Evolutionary conservation across 2,797 vertebrate species (phyloP), one percentile per base, ranked within the genome.

Genomic region (Cercopithecus diana): DNA sequence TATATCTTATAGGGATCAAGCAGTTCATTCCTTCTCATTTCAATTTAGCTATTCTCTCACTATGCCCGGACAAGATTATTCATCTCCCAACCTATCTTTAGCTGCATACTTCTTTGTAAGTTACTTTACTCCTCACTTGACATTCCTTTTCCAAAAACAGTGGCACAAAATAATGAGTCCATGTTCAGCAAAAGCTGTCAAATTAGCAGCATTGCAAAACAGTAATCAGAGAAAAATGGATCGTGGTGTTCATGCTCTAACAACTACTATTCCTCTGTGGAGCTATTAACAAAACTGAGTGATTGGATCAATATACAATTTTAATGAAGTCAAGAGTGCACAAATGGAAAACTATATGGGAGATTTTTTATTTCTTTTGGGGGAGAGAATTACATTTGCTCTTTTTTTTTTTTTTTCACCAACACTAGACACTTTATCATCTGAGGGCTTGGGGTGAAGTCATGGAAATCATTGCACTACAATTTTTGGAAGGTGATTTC

Each of bases 181-280:
- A 33, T 57, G 95, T 98, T 98, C 98, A 98, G 98, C 98, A 97
- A 98, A 96, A 98, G 98, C 98, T 98, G 98, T 98, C 99, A 98
- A 98, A 98, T 99, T 98, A 98, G 97, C 98, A 98, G 97, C 26
- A 28, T 96, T 96, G 97, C 97, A 97, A 98, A 98, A 98, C 97
- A 98, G 97, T 98, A 98, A 98, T 98, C 98, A 98, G 98, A 98
- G 98, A 97, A 98, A 98, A 99, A 99, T 98, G 95, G 98, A 98
- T 98, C 97, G 77, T 96, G 88, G 95, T 93, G 97, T 98, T 98
- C 98, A 98, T 93, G 97, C 97, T 98, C 98, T 97, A 97, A 97
- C 95, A 95, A 86, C 90, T 98, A 98, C 98, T 97, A 95, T 95
- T 98, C 96, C 98, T 98, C 97, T 97, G 98, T 97, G 98, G 98